Conservation (phyloP, 2,113 vertebrate species). For the Donacobius atricapilla region DNA sequence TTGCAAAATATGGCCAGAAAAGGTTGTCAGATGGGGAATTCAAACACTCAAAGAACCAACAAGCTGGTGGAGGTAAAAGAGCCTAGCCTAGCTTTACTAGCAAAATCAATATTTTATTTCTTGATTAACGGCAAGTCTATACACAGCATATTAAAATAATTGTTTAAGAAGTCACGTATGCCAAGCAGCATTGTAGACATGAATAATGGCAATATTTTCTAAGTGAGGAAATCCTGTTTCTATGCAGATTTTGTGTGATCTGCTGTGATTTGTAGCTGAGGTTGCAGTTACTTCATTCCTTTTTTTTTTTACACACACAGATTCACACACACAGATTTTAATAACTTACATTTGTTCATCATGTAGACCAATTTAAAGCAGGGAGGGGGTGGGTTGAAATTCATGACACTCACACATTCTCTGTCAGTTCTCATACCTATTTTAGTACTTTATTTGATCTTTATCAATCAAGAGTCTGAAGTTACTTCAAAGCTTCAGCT, state of each 20-base stretch:
- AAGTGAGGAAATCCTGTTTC: neutral
- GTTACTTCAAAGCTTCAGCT: neutral
- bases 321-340: neutral
- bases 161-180: neutral
- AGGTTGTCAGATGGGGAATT: neutral
- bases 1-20: neutral
- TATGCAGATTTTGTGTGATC: neutral
- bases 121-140: neutral
- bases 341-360: neutral
- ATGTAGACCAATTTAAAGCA: neutral
- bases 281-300: neutral
- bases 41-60: neutral
- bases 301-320: neutral
- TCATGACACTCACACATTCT: neutral
- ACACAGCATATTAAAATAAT: neutral
- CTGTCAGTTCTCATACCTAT: neutral
- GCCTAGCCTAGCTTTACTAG: neutral
- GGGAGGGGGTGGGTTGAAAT: neutral
- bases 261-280: neutral
- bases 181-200: neutral
- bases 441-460: slow-evolving; percentile 19
- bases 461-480: neutral
- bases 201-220: neutral
- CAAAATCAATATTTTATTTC: slow-evolving; percentile 7
- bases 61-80: neutral